These are phyloP conservation scores for Gambusia yucatana DNA, from an alignment of 2,797 vertebrate genomes.

Conservation along the genomic window DNA sequence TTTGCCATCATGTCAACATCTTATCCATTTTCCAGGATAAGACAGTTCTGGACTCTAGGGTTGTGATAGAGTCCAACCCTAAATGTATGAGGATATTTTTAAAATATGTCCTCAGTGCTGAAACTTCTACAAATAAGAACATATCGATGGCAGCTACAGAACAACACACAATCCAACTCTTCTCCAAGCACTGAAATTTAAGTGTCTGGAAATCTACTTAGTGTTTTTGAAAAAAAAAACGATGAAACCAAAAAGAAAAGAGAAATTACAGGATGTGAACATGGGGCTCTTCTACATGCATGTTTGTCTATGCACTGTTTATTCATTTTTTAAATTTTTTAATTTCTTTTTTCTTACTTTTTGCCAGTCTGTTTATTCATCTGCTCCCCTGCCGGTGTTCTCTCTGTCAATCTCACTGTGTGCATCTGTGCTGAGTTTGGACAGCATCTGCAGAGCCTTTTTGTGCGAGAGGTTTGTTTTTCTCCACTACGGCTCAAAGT, in stretches of 20 bases:
- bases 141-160: slow-evolving; percentile 42
- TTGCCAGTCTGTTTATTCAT: slow-evolving; percentile 60
- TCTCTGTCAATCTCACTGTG: slow-evolving; percentile 61
- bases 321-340: slow-evolving; percentile 20
- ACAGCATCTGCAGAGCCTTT: slow-evolving; percentile 61
- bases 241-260: slow-evolving; percentile 26
- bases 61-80: background rate
- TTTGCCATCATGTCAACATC: background rate
- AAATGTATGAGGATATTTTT: background rate
- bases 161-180: slow-evolving; percentile 25
- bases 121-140: slow-evolving; percentile 56
- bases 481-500: slow-evolving; percentile 53
- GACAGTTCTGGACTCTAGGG: background rate
- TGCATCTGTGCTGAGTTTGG: slow-evolving; percentile 64
- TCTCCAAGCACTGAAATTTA: slow-evolving; percentile 25
- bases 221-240: slow-evolving; percentile 19
- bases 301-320: slow-evolving; percentile 49
- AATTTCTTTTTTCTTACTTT: slow-evolving; percentile 6
- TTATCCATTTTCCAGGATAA: background rate
- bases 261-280: slow-evolving; percentile 38
- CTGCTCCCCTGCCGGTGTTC: slow-evolving; percentile 39
- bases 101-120: slow-evolving; percentile 16
- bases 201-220: slow-evolving; percentile 37
- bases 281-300: slow-evolving; percentile 48
- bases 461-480: slow-evolving; percentile 61